These are phyloP conservation scores for Drosophila robusta DNA, from an alignment of 2,888 invertebrate genomes.

Conservation along the genomic window DNA sequence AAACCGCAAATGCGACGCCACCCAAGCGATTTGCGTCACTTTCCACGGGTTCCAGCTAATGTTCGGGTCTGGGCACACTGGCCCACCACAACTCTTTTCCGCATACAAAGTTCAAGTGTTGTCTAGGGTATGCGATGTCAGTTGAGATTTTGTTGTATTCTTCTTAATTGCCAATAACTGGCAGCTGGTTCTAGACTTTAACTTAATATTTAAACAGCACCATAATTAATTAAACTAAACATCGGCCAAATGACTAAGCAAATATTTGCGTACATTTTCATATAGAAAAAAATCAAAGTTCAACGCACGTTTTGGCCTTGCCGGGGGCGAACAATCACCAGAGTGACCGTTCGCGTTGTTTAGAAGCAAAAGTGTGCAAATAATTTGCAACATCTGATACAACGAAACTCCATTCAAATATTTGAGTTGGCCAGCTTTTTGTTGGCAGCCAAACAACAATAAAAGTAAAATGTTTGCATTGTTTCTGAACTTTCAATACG, in stretches of 20 bases:
- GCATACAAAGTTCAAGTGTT: constrained; percentile 47
- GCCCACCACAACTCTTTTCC: constrained; percentile 47
- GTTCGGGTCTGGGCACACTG: background rate
- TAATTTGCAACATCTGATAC: constrained; percentile 29
- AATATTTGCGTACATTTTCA: constrained; percentile 49
- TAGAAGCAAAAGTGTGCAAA: constrained; percentile 24
- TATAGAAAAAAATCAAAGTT: constrained; percentile 55
- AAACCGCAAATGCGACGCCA: constrained; percentile 15
- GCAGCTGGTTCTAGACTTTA: constrained; percentile 11
- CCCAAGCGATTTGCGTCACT: background rate
- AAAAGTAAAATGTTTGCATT: constrained; percentile 7
- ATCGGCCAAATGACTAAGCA: constrained; percentile 55
- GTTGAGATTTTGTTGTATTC: constrained; percentile 8
- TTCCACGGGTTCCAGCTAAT: background rate
- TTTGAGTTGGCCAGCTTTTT: constrained; percentile 16
- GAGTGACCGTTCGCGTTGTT: constrained; percentile 24
- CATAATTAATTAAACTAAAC: constrained; percentile 66
- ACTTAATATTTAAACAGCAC: constrained; percentile 52
- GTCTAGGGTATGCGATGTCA: constrained; percentile 1
- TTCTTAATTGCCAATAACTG: constrained; percentile 39
- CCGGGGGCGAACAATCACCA: constrained; percentile 2
- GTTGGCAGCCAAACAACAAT: constrained; percentile 4
- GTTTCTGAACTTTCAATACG: background rate
- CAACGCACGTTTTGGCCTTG: constrained; percentile 71
- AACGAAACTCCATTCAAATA: constrained; percentile 33